Conservation (phyloP, 2,113 vertebrate genomes). For the Odocoileus virginianus region DNA sequence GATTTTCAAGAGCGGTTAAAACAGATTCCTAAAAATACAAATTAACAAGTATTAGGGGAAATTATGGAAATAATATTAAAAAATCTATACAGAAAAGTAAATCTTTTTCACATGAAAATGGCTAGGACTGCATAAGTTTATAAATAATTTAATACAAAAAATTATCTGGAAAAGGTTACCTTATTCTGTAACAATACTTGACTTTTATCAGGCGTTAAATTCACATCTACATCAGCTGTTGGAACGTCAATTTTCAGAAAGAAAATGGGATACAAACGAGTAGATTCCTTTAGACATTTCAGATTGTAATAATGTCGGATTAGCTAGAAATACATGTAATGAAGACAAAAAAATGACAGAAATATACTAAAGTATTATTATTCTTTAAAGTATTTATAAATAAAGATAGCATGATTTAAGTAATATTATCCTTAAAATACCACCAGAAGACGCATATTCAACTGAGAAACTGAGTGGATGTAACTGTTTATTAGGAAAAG, state of each 20-base stretch:
- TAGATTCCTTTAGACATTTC: conserved; percentile 81
- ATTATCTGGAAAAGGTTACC: conserved; percentile 80
- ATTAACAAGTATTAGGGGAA: conserved; percentile 48
- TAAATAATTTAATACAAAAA: conserved; percentile 22
- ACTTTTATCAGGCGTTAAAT: conserved; percentile 95
- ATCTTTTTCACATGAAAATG: conserved; percentile 4
- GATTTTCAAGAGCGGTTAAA: conserved; percentile 88
- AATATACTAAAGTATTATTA: neutral
- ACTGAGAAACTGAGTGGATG: neutral
- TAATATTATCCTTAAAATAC: neutral
- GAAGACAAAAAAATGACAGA: conserved; percentile 28
- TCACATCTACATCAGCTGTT: conserved; percentile 89
- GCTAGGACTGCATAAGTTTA: neutral
- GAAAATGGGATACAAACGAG: conserved; percentile 86
- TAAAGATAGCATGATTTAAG: neutral
- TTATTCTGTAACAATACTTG: conserved; percentile 95
- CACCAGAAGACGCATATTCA: neutral
- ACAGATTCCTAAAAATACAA: conserved; percentile 85
- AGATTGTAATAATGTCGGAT: conserved; percentile 87
- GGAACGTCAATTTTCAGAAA: conserved; percentile 90
- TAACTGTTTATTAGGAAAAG: neutral
- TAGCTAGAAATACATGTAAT: conserved; percentile 80
- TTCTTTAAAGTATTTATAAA: conserved; percentile 11
- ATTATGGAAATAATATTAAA: neutral
- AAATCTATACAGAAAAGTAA: neutral